Evolutionary conservation across 2,113 vertebrate species (phyloP), one percentile per base, ranked within the genome.

Genomic region (Pitta sordida): DNA sequence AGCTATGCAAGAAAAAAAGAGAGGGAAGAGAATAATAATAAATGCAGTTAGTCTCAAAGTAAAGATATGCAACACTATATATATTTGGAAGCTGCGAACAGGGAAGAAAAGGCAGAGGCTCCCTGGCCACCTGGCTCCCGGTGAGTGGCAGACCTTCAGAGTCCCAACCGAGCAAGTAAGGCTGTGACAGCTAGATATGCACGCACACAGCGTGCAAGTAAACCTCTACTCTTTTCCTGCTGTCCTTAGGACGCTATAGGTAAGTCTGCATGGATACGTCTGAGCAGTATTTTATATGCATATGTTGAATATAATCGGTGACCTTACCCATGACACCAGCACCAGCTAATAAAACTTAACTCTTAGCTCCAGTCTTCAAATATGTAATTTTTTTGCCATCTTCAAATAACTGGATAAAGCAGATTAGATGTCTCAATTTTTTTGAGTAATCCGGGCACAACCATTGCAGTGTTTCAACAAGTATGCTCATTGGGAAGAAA

Each of bases 1-100:
- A 99, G 98, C 99, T 99, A 82, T 15, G 76, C 58, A 83, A 41
- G 90, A 74, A 30, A 76, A 39, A 75, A 49, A 68, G n/a, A 75
- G 44, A 73, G 15, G 22, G 6, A 23, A 78, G 26, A 94, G n/a
- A 92, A 62, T 5, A 93, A n/a, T 56, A 69, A 90, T 12, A 86
- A 89, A 83, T 10, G 15, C 4, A 37, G 18, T 96, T 90, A 96
- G 71, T 51, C 64, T 83, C 2, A 0, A 62, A 39, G 27, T 19
- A 62, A 80, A 81, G 83, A 62, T 10, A 22, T 2, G 4, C 26
- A 92, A 16, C 8, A n/a, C 18, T 51, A 39, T 14, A 62, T 10
- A 48, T 11, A 12, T 8, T 6, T 18, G 26, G 43, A 84, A 90
- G 18, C 19, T 30, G 13, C n/a, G n/a, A 41, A 43, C 1, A 39